phyloP scores from a whole-genome alignment of 1,140 invertebrate species.

The Drosophila guanche region DNA sequence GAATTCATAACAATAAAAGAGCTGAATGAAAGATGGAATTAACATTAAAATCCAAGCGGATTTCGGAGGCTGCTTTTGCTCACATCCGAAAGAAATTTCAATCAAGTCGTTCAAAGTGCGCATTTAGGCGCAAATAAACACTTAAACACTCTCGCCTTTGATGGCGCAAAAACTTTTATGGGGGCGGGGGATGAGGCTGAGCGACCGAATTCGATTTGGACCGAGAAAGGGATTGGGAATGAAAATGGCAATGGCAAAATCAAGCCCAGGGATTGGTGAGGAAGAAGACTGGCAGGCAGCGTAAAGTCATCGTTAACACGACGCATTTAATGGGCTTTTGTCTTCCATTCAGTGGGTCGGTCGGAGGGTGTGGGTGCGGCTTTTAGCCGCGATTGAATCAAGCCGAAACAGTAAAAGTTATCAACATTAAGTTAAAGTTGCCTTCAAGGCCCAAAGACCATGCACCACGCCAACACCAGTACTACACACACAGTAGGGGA shows the following conservation, averaged over 20 bases:
- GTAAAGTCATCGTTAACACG: constrained; percentile 79
- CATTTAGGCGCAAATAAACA: constrained; percentile 82
- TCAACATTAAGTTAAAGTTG: constrained; percentile 63
- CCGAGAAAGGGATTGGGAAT: background rate
- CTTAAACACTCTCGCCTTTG: constrained; percentile 80
- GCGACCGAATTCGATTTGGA: constrained; percentile 33
- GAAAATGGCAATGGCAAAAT: constrained; percentile 6
- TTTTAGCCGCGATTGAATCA: constrained; percentile 43
- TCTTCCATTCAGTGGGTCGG: constrained; percentile 7
- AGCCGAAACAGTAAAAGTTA: constrained; percentile 67
- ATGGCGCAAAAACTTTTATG: constrained; percentile 73
- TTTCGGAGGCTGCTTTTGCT: background rate
- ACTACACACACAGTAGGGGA: constrained; percentile 1
- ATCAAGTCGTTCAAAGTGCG: constrained; percentile 81
- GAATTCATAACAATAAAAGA: constrained; percentile 69
- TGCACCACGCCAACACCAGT: background rate
- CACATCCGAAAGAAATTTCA: constrained; percentile 65
- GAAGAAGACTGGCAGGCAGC: constrained; percentile 28
- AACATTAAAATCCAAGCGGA: constrained; percentile 53
- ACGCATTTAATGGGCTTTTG: constrained; percentile 62
- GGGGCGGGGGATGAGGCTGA: constrained; percentile 34
- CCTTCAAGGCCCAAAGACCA: constrained; percentile 51
- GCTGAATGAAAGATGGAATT: constrained; percentile 45
- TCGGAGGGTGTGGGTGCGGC: constrained; percentile 7
- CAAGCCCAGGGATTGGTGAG: background rate